Percentiles rank a stretch among this genome's conserved stretches.
Conservation (phyloP, 2,113 vertebrate genomes). For the Lagopus muta region DNA sequence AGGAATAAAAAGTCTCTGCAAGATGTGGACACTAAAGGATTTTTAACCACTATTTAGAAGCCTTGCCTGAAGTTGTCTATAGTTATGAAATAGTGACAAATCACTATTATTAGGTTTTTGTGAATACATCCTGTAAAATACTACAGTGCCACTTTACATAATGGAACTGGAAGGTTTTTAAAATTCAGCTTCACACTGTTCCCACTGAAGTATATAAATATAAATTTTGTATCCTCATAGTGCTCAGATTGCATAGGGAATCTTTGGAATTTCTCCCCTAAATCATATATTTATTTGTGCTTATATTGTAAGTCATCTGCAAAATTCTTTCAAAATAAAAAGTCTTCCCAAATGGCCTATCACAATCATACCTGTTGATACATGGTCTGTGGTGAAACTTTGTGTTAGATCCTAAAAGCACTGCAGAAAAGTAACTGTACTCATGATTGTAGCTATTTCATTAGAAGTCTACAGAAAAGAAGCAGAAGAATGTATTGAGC, state of each 20-base stretch:
- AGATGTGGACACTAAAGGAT: neutral
- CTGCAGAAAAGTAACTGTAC: neutral
- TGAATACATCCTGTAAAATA: neutral
- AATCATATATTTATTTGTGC: neutral
- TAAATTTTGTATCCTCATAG: neutral
- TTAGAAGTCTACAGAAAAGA: slow-evolving; percentile 6
- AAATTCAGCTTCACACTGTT: neutral
- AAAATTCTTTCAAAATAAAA: neutral
- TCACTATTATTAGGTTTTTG: neutral
- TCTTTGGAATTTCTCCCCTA: neutral
- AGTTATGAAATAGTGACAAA: neutral
- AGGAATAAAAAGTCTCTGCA: neutral
- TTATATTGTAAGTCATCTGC: neutral
- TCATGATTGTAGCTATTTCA: slow-evolving; percentile 5
- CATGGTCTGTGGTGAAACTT: neutral
- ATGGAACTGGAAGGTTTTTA: slow-evolving; percentile 17
- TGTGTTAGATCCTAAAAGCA: neutral
- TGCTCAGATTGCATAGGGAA: neutral
- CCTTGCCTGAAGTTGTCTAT: neutral
- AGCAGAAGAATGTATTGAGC: slow-evolving; percentile 48
- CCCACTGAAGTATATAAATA: neutral
- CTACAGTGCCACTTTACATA: neutral
- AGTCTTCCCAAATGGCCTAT: neutral
- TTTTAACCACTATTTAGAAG: slow-evolving; percentile 7
- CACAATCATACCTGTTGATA: neutral